These are phyloP conservation scores for Sepiola atlantica DNA, from an alignment of 2,888 invertebrate species.

Conservation along the genomic window DNA sequence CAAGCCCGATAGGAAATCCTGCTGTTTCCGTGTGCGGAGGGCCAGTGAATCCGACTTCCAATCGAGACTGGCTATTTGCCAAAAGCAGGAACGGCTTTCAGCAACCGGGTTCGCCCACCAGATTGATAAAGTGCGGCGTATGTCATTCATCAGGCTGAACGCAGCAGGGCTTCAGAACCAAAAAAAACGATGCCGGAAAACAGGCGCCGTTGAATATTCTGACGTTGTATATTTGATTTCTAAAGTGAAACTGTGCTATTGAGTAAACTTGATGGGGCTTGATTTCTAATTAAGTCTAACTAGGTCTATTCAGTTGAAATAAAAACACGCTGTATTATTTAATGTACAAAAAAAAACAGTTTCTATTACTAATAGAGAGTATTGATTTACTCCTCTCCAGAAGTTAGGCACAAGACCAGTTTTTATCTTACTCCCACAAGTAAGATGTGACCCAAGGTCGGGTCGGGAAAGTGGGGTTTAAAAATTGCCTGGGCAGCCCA, in stretches of 20 bases:
- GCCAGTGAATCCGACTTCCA: background rate
- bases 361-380: too few species aligned
- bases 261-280: background rate
- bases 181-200: background rate
- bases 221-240: background rate
- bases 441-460: too few species aligned
- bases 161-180: background rate
- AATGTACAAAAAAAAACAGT: too few species aligned
- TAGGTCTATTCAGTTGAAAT: too few species aligned
- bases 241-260: background rate
- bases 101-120: background rate
- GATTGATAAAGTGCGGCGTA: background rate
- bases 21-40: background rate
- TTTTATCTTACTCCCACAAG: too few species aligned
- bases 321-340: too few species aligned
- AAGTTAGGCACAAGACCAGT: too few species aligned
- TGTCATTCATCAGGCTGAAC: background rate
- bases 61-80: background rate
- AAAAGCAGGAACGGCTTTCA: background rate
- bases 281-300: too few species aligned
- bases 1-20: background rate
- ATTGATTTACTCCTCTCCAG: too few species aligned
- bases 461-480: too few species aligned
- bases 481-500: too few species aligned
- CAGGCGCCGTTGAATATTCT: background rate